Conservation (phyloP, 2,888 invertebrate genomes). For the Himalopsyche tibetana region DNA sequence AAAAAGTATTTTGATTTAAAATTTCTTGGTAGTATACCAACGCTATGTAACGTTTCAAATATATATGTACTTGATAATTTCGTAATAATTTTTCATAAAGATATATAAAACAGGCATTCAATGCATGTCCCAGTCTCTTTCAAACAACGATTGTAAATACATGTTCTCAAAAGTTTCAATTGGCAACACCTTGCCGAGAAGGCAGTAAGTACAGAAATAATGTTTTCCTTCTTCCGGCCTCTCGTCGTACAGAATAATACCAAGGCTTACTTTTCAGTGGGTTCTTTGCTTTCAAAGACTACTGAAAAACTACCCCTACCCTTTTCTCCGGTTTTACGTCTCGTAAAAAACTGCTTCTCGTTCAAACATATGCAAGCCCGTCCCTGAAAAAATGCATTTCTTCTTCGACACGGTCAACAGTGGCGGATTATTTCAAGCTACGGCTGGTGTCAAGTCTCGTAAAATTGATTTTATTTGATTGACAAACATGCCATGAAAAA, state of each 20-base stretch:
- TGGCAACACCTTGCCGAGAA: conserved; percentile 17
- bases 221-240: conserved; percentile 26
- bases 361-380: conserved; percentile 20
- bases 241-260: conserved; percentile 2
- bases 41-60: too few relatives aligned
- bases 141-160: neutral
- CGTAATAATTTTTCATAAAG: too few relatives aligned
- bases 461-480: too few relatives aligned
- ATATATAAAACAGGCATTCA: too few relatives aligned
- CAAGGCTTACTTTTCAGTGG: conserved; percentile 18
- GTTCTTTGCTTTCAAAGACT: conserved; percentile 20
- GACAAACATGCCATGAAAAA: too few relatives aligned
- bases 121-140: too few relatives aligned
- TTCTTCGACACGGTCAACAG: neutral
- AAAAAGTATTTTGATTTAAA: too few relatives aligned
- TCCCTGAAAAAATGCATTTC: conserved; percentile 18
- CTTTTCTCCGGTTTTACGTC: neutral
- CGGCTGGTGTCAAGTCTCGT: too few relatives aligned
- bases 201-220: neutral
- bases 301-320: conserved; percentile 7
- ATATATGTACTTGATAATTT: too few relatives aligned
- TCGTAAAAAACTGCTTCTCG: neutral
- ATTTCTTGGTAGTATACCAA: too few relatives aligned
- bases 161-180: neutral
- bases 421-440: neutral